phyloP scores from a whole-genome alignment of 2,797 vertebrate genomes.

The Serranus cabrilla region DNA sequence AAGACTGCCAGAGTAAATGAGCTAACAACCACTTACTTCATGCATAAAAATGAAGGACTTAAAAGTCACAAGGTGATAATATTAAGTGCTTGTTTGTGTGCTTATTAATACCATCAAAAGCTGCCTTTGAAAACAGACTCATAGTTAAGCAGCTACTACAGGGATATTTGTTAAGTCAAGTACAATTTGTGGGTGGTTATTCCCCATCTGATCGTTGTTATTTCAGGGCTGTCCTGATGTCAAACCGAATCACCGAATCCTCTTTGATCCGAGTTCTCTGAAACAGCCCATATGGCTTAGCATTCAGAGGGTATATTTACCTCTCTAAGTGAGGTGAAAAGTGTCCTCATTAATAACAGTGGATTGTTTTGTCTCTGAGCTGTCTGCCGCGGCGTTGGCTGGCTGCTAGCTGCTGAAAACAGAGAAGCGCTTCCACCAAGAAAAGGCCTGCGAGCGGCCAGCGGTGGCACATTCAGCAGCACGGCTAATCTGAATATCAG shows the following conservation, averaged over 20 bases:
- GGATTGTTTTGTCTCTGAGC: conserved; percentile 69
- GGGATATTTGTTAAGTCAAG: conserved; percentile 32
- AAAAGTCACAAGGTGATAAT: not conserved
- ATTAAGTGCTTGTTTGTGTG: not conserved
- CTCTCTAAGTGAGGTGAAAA: conserved; percentile 63
- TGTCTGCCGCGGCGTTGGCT: conserved; percentile 32
- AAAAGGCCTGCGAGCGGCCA: not conserved
- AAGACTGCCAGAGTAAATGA: not conserved
- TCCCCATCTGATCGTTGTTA: conserved; percentile 44
- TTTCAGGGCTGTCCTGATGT: conserved; percentile 55
- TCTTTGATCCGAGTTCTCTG: conserved; percentile 52
- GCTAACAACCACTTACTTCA: not conserved
- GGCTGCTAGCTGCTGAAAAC: conserved; percentile 33
- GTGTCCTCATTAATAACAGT: conserved; percentile 67
- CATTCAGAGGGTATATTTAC: conserved; percentile 66
- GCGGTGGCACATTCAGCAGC: conserved; percentile 23
- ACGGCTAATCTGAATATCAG: conserved; percentile 55
- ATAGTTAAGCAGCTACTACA: not conserved
- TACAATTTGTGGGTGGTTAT: conserved; percentile 33
- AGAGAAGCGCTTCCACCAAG: conserved; percentile 19
- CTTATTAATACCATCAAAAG: not conserved
- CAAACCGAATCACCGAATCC: conserved; percentile 46
- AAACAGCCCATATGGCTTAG: conserved; percentile 60
- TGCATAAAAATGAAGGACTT: not conserved
- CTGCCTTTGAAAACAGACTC: not conserved